These are phyloP conservation scores for Pammene aurita DNA, from an alignment of 2,888 invertebrate species.

Conservation along the genomic window DNA sequence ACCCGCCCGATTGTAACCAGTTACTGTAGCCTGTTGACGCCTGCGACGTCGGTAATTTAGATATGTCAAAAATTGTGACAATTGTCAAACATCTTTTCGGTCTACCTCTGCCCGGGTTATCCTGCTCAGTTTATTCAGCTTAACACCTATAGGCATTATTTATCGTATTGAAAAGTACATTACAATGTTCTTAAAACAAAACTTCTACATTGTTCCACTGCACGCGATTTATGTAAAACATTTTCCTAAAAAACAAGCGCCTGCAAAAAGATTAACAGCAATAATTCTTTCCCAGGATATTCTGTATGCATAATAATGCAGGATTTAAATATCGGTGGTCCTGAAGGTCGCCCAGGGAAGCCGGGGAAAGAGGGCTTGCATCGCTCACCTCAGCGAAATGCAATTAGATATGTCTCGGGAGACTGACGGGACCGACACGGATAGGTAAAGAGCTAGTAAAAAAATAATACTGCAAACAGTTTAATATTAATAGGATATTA, in stretches of 20 bases:
- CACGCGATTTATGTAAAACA: constrained; percentile 14
- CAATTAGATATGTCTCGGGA: constrained; percentile 78
- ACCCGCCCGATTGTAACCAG: too few species aligned
- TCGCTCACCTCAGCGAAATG: constrained; percentile 79
- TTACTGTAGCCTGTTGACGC: too few species aligned
- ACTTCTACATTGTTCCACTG: background rate
- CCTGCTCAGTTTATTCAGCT: too few species aligned
- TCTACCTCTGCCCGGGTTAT: too few species aligned
- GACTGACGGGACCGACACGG: constrained; percentile 61
- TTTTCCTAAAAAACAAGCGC: constrained; percentile 29
- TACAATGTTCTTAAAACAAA: too few species aligned
- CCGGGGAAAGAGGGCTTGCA: constrained; percentile 56
- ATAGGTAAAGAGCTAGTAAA: constrained; percentile 51
- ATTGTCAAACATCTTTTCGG: too few species aligned
- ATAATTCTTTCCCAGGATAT: constrained; percentile 22
- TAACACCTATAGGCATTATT: too few species aligned
- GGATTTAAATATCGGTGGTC: constrained; percentile 39
- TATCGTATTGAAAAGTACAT: too few species aligned
- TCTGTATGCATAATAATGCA: constrained; percentile 31
- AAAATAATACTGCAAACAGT: background rate
- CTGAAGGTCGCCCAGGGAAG: constrained; percentile 54
- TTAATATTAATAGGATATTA: too few species aligned
- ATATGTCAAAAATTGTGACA: too few species aligned
- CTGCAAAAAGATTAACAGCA: constrained; percentile 34
- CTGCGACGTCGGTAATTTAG: too few species aligned